Conservation (phyloP, 2,888 invertebrate genomes). For the Chloroclystis v-ata region DNA sequence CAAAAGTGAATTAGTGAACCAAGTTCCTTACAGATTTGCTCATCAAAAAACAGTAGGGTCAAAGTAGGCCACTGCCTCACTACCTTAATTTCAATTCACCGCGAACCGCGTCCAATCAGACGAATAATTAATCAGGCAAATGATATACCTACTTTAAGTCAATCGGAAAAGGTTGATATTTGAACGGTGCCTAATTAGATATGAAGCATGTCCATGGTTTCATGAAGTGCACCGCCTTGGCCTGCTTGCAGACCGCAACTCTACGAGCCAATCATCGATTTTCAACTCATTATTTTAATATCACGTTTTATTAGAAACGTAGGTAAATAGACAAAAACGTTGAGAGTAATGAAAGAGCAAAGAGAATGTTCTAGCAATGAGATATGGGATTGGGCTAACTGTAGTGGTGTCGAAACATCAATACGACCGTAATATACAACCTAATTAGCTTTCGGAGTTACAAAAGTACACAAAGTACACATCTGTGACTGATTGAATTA, state of each 20-base stretch:
- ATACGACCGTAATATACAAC: conserved; percentile 10
- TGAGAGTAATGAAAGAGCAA: not conserved
- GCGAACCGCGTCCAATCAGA: no score
- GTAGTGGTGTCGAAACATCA: not conserved
- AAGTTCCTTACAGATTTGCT: no score
- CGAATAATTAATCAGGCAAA: no score
- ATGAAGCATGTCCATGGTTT: no score
- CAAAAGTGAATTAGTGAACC: no score
- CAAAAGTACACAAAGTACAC: not conserved
- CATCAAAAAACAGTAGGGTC: no score
- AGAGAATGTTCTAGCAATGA: not conserved
- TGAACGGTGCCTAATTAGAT: no score
- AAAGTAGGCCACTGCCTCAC: no score
- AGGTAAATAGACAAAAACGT: not conserved
- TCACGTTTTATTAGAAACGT: conserved; percentile 8
- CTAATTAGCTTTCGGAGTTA: conserved; percentile 9
- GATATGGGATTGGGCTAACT: not conserved
- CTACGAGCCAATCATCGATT: conserved; percentile 6
- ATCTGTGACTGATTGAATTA: no score
- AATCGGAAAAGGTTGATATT: no score
- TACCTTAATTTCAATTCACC: no score
- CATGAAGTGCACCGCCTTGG: conserved; percentile 20
- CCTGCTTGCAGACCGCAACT: conserved; percentile 21
- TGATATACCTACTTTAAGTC: no score
- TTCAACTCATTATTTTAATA: conserved; percentile 4